A percentile compares a stretch with the other conserved stretches of the same genome.
Conservation (phyloP, 53 echinoderm and acorn worm genomes). For the Patiria pectinifera region DNA sequence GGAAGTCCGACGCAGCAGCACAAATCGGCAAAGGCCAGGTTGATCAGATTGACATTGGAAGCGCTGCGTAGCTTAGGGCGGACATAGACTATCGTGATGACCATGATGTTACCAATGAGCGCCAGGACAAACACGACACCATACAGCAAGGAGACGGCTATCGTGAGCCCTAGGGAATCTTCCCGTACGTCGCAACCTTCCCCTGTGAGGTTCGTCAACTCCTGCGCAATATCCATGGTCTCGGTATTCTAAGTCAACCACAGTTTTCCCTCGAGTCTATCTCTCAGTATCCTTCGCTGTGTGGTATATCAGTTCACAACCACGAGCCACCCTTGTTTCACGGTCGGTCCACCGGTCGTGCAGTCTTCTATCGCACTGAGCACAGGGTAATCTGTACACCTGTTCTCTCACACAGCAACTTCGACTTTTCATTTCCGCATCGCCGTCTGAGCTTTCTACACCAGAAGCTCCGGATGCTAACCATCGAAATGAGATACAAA, state of each 20-base stretch:
- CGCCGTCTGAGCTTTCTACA: constrained; percentile 36
- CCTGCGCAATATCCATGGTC: constrained; percentile 7
- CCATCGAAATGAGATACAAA: neutral
- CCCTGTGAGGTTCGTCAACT: neutral
- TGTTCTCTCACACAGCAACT: constrained; percentile 1
- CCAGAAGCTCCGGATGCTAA: constrained; percentile 1
- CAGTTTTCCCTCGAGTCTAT: neutral
- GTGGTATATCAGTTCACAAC: neutral
- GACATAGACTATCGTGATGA: constrained; percentile 65
- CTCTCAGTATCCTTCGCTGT: neutral
- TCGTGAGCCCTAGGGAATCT: constrained; percentile 25
- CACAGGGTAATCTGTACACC: constrained; percentile 24
- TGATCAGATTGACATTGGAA: constrained; percentile 74
- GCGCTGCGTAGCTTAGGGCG: constrained; percentile 77
- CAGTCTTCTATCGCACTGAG: neutral
- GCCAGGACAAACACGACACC: constrained; percentile 61
- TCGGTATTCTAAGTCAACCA: neutral
- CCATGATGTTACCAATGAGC: constrained; percentile 66
- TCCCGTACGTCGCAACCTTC: constrained; percentile 26
- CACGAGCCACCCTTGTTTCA: neutral
- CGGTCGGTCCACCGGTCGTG: neutral
- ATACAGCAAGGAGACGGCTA: constrained; percentile 52
- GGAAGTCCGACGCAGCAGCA: constrained; percentile 72
- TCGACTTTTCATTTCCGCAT: constrained; percentile 47
- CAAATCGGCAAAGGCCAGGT: constrained; percentile 75